These are phyloP conservation scores for Channa argus DNA, from an alignment of 2,113 vertebrate genomes.

Conservation along the genomic window DNA sequence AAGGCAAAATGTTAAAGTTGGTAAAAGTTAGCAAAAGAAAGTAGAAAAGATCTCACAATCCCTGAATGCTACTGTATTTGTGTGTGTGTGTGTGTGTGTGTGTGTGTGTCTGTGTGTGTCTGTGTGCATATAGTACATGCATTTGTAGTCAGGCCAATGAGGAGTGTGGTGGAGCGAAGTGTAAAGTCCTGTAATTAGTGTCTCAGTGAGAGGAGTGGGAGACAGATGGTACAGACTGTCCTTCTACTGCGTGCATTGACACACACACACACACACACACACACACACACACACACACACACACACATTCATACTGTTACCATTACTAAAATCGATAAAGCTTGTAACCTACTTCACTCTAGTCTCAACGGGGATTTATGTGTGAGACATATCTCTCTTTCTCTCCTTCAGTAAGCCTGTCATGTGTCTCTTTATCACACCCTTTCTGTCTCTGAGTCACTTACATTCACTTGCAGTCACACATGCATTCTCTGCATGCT, in stretches of 20 bases:
- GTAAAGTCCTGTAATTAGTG: constrained; percentile 80
- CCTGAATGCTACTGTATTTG: constrained; percentile 15
- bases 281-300: not conserved
- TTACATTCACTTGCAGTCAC: constrained; percentile 11
- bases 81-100: constrained; percentile 10
- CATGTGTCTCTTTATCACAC: constrained; percentile 30
- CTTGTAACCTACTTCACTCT: constrained; percentile 77
- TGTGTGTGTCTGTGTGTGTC: constrained; percentile 27
- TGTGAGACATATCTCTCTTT: constrained; percentile 46
- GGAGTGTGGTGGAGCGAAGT: constrained; percentile 73
- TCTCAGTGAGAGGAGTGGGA: constrained; percentile 74
- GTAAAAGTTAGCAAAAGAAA: not conserved
- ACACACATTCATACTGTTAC: constrained; percentile 48
- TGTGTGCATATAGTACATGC: not conserved
- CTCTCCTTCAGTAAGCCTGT: constrained; percentile 8
- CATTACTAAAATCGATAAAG: constrained; percentile 74
- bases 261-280: constrained; percentile 24
- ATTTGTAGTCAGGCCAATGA: constrained; percentile 47
- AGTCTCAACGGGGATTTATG: constrained; percentile 67
- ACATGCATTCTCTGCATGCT: constrained; percentile 6
- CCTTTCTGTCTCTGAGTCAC: not conserved
- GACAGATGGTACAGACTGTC: constrained; percentile 76
- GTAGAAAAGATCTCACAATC: constrained; percentile 37
- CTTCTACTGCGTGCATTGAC: constrained; percentile 36
- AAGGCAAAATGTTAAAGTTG: not conserved